Conservation (phyloP, 2,797 vertebrate species). For the Ptychobarbus kaznakovi region DNA sequence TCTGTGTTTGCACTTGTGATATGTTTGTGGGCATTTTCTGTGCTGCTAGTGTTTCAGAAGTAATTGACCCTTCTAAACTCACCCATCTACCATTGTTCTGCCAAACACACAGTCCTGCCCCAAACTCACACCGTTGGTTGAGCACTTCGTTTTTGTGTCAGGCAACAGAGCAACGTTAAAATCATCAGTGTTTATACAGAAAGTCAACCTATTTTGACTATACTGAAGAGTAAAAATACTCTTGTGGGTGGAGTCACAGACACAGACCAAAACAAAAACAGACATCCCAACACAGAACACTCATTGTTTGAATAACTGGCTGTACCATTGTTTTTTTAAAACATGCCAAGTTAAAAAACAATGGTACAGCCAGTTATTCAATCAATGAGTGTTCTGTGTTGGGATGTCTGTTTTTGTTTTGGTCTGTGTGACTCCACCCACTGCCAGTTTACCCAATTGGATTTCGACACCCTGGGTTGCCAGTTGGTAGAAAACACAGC, state of each 20-base stretch:
- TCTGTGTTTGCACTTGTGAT: neutral
- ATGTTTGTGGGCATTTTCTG: neutral
- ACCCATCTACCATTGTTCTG: neutral
- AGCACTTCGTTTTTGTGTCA: neutral
- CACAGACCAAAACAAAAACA: no score
- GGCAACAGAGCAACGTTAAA: neutral
- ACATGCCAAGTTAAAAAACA: neutral
- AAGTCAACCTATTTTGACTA: neutral
- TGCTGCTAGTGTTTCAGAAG: neutral
- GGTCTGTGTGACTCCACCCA: neutral
- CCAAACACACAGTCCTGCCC: neutral
- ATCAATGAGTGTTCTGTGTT: neutral
- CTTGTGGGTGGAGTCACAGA: no score
- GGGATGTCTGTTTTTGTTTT: neutral
- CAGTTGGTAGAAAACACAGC: neutral
- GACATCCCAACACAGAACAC: no score
- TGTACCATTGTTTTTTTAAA: no score
- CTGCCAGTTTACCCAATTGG: neutral
- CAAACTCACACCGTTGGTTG: neutral
- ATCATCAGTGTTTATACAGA: neutral
- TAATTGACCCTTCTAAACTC: neutral
- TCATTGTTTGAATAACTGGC: no score
- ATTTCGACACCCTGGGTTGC: neutral
- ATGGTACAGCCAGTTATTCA: neutral
- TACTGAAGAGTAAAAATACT: no score